A percentile compares a stretch with the other conserved stretches of the same genome.
Evolutionary conservation across 1,140 invertebrate genomes (phyloP).

Genomic region (Papilio xuthus): DNA sequence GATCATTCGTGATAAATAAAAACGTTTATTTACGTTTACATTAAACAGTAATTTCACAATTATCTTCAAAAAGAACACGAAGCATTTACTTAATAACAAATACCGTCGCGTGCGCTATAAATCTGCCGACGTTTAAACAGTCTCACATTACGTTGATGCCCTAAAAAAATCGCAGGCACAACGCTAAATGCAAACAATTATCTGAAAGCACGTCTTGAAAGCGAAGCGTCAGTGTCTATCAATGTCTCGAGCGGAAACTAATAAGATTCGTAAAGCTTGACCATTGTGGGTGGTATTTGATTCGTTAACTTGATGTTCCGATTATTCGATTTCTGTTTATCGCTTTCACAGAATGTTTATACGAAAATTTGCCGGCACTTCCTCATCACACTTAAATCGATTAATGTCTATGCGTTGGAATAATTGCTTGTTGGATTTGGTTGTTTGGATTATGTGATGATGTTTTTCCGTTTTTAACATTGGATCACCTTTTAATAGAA

Average conservation of each 20-base stretch:
- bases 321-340: conserved; percentile 46
- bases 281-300: conserved; percentile 63
- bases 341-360: conserved; percentile 28
- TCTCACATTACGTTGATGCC: conserved; percentile 25
- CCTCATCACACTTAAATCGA: conserved; percentile 4
- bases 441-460: conserved; percentile 30
- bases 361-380: conserved; percentile 17
- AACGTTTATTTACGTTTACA: neutral
- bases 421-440: conserved; percentile 11
- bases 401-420: neutral
- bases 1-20: neutral
- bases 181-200: conserved; percentile 31
- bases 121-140: conserved; percentile 18
- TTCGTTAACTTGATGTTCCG: conserved; percentile 53
- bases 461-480: neutral
- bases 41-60: neutral
- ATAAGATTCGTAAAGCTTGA: conserved; percentile 62
- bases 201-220: conserved; percentile 45
- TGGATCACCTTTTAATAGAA: neutral
- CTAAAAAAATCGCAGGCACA: conserved; percentile 24
- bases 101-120: neutral
- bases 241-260: conserved; percentile 60
- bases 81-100: neutral
- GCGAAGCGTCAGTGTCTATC: conserved; percentile 60
- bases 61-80: neutral